Conservation (phyloP, 2,113 vertebrate species). For the Panthera leo region DNA sequence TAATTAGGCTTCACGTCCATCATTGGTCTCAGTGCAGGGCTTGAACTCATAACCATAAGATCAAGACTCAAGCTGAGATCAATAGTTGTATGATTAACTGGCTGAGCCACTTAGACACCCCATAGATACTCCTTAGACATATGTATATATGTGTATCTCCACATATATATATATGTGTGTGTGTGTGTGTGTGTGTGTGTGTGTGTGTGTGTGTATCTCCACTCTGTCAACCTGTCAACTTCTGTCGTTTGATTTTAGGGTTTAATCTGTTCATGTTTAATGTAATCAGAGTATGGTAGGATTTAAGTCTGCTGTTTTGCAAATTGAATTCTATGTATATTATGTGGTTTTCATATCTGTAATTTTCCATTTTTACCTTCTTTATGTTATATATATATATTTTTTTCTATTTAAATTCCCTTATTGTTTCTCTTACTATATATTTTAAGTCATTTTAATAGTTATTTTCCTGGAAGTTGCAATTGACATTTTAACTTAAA, state of each 20-base stretch:
- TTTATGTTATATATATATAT: not conserved
- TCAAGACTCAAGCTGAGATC: too few species aligned
- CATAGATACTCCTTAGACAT: too few species aligned
- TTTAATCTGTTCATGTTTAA: not conserved
- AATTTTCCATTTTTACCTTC: not conserved
- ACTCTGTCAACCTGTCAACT: not conserved
- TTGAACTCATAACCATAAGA: too few species aligned
- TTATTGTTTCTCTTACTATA: not conserved
- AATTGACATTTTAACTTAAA: not conserved
- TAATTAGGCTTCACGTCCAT: too few species aligned
- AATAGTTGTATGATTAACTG: too few species aligned
- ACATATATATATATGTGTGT: not conserved
- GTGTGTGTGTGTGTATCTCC: too few species aligned
- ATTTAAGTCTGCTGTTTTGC: not conserved
- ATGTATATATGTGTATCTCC: not conserved
- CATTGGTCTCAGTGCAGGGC: too few species aligned
- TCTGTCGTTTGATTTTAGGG: not conserved
- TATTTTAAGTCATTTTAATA: not conserved
- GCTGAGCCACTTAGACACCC: too few species aligned
- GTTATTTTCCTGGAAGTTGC: not conserved
- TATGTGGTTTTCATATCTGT: not conserved
- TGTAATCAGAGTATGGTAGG: not conserved
- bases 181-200: too few species aligned
- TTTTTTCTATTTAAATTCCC: not conserved
- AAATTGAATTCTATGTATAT: not conserved